phyloP scores from a whole-genome alignment of 2,113 vertebrate species.

The Sardina pilchardus region DNA sequence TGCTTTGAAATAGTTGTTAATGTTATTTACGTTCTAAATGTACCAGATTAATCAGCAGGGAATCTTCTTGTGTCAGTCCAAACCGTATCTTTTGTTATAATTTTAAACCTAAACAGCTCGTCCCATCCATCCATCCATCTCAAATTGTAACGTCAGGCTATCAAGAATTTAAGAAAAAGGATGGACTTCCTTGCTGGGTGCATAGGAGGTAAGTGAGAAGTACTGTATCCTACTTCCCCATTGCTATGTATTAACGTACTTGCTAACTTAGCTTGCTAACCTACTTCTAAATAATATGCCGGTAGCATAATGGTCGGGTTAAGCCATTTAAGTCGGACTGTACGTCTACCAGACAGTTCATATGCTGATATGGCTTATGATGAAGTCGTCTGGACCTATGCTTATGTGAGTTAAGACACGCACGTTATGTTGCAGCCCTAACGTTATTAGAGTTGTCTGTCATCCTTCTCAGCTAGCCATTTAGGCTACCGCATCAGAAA shows the following conservation, averaged over 20 bases:
- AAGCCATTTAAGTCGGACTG: slow-evolving; percentile 7
- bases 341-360: not conserved
- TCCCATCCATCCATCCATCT: not conserved
- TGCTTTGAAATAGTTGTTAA: not conserved
- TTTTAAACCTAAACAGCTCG: not conserved
- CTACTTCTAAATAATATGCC: not conserved
- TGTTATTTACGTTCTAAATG: not conserved
- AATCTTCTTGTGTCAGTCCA: not conserved
- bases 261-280: not conserved
- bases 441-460: not conserved
- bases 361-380: not conserved
- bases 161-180: slow-evolving; percentile 56
- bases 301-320: not conserved
- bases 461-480: not conserved
- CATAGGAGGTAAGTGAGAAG: slow-evolving; percentile 78
- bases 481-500: not conserved
- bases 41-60: not conserved
- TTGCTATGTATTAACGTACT: not conserved
- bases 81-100: not conserved
- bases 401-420: not conserved
- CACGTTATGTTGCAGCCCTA: not conserved
- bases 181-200: slow-evolving; percentile 95
- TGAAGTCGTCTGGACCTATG: not conserved
- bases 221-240: not conserved
- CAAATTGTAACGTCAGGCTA: not conserved